These are phyloP conservation scores for Drosophila sturtevanti DNA, from an alignment of 1,140 invertebrate genomes.

Conservation along the genomic window DNA sequence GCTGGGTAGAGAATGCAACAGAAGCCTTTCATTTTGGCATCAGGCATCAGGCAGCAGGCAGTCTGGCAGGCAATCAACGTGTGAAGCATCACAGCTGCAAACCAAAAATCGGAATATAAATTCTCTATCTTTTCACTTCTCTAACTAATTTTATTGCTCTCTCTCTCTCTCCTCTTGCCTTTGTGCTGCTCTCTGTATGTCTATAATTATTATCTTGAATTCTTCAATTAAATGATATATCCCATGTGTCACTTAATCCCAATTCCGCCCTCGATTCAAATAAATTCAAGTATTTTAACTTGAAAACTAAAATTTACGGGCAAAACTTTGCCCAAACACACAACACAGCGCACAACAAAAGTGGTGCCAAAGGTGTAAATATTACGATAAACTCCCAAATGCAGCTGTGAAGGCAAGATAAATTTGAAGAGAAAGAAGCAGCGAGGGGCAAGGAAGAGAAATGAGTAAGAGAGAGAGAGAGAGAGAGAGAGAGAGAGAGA, in stretches of 20 bases:
- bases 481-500: no score
- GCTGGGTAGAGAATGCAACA: not conserved
- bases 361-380: constrained; percentile 38
- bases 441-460: no score
- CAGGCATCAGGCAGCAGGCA: not conserved
- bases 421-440: no score
- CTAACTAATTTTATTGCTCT: not conserved
- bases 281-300: constrained; percentile 62
- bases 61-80: not conserved
- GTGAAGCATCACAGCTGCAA: constrained; percentile 42
- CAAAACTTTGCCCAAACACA: constrained; percentile 46
- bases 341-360: constrained; percentile 24
- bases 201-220: constrained; percentile 2
- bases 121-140: constrained; percentile 2
- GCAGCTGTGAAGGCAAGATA: not conserved
- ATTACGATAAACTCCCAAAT: constrained; percentile 27
- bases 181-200: not conserved
- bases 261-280: not conserved
- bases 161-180: not conserved
- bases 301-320: constrained; percentile 55
- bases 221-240: not conserved
- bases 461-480: no score
- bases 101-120: not conserved
- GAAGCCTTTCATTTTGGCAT: constrained; percentile 4
- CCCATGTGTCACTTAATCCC: constrained; percentile 1